phyloP scores from a whole-genome alignment of 2,797 vertebrate species.

The Peromyscus melanophrys region DNA sequence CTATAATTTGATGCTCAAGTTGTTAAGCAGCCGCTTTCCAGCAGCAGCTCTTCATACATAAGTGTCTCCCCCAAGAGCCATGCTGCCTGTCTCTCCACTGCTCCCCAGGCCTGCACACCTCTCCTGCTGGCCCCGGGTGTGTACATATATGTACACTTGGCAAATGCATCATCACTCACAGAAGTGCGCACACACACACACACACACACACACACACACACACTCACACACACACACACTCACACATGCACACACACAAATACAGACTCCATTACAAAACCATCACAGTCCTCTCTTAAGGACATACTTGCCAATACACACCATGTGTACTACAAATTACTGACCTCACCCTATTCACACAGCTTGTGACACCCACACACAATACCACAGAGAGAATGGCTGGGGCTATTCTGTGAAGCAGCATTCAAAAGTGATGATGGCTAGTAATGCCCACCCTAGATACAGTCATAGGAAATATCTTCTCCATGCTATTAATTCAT shows the following conservation, averaged over 20 bases:
- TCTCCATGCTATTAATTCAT: background rate
- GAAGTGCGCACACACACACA: background rate
- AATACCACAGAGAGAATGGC: background rate
- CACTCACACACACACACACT: background rate
- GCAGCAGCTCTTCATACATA: constrained; percentile 79
- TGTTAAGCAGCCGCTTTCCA: constrained; percentile 83
- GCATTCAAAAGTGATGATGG: background rate
- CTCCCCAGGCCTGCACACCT: constrained; percentile 53
- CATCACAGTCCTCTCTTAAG: background rate
- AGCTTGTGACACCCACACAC: background rate
- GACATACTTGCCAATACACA: background rate
- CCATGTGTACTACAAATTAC: background rate
- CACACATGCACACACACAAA: background rate
- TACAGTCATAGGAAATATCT: background rate
- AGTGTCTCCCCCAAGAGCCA: constrained; percentile 82
- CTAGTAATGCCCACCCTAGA: background rate
- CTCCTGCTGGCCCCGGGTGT: background rate
- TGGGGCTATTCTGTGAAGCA: background rate
- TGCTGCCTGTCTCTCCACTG: constrained; percentile 62
- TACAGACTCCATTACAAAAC: background rate
- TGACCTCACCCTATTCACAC: background rate
- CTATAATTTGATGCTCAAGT: constrained; percentile 86
- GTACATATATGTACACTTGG: background rate
- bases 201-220: constrained; percentile 2
- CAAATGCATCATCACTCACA: constrained; percentile 35